Percentiles rank a stretch among this genome's conserved stretches.
Conservation (phyloP, 2,797 vertebrate species). For the Octomys mimax region DNA sequence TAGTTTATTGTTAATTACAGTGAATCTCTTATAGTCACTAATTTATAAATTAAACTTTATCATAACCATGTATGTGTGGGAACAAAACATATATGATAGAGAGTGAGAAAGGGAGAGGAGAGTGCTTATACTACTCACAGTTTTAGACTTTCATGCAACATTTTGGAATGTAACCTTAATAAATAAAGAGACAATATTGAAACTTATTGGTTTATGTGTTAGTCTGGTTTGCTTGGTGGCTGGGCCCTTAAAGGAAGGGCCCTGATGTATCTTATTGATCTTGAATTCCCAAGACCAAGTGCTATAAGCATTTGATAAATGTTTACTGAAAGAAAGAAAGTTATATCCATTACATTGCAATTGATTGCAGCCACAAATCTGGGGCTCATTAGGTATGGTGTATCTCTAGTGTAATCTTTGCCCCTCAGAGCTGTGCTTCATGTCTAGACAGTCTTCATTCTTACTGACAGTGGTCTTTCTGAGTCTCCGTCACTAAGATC, state of each 20-base stretch:
- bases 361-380: conserved; percentile 1
- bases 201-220: not conserved
- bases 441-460: not conserved
- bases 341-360: conserved; percentile 22
- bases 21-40: not conserved
- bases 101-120: not conserved
- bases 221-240: not conserved
- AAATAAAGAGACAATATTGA: not conserved
- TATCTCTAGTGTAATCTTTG: not conserved
- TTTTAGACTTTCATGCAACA: not conserved
- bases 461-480: not conserved
- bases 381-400: not conserved
- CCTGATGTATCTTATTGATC: conserved; percentile 17
- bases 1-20: not conserved
- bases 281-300: conserved; percentile 6
- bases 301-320: conserved; percentile 45
- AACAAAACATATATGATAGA: not conserved
- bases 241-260: not conserved
- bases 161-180: not conserved
- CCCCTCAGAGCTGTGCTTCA: not conserved
- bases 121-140: not conserved
- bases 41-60: not conserved
- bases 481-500: not conserved
- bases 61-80: not conserved
- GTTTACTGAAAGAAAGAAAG: conserved; percentile 48